These are phyloP conservation scores for Hypomecis atomaria DNA, from an alignment of 2,888 invertebrate species.

Conservation along the genomic window DNA sequence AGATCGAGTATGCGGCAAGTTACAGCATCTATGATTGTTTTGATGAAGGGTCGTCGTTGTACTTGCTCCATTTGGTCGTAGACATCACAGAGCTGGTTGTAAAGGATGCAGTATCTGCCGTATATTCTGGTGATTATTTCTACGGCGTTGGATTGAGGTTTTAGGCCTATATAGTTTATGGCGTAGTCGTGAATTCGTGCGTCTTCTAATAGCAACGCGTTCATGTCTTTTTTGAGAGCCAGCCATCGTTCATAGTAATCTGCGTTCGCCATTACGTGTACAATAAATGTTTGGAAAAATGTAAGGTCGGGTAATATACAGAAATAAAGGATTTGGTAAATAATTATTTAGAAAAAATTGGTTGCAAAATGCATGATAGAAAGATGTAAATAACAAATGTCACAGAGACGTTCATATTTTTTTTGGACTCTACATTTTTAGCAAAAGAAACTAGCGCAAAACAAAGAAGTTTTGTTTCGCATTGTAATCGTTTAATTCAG, in stretches of 20 bases:
- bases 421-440: background rate
- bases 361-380: background rate
- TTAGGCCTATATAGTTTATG: slow-evolving; percentile 59
- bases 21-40: slow-evolving; percentile 84
- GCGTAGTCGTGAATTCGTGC: slow-evolving; percentile 66
- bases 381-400: slow-evolving; percentile 4
- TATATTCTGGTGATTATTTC: slow-evolving; percentile 80
- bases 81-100: slow-evolving; percentile 84
- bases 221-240: slow-evolving; percentile 64
- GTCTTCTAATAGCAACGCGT: slow-evolving; percentile 62
- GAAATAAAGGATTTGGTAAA: background rate
- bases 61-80: slow-evolving; percentile 86
- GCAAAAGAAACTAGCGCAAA: background rate
- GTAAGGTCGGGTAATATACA: background rate
- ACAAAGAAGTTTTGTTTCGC: background rate
- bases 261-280: slow-evolving; percentile 63
- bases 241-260: slow-evolving; percentile 72
- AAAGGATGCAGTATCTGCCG: slow-evolving; percentile 79
- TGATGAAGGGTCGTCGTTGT: slow-evolving; percentile 84
- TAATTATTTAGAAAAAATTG: no score
- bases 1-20: slow-evolving; percentile 85
- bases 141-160: slow-evolving; percentile 77
- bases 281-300: background rate
- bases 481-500: background rate
- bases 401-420: slow-evolving; percentile 4